A percentile compares a stretch with the other conserved stretches of the same genome.
Evolutionary conservation across 2,888 invertebrate genomes (phyloP).

Genomic region (Catotricha subobsoleta): DNA sequence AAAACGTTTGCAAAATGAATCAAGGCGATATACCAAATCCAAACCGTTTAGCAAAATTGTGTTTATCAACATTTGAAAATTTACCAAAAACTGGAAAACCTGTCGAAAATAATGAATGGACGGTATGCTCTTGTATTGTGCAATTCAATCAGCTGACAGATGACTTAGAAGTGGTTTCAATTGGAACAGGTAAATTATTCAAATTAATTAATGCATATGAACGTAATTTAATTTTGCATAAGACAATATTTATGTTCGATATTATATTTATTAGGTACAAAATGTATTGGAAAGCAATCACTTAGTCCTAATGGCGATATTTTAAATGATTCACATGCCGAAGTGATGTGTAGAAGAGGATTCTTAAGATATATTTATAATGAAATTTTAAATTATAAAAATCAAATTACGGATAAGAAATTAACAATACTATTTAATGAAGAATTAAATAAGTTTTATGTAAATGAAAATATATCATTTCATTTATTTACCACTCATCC

Average conservation of each 20-base stretch:
- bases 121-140: conserved; percentile 58
- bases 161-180: conserved; percentile 31
- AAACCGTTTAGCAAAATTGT: conserved; percentile 17
- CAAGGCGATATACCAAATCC: conserved; percentile 1
- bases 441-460: conserved; percentile 24
- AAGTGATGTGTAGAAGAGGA: conserved; percentile 66
- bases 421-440: conserved; percentile 12
- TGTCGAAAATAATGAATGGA: conserved; percentile 52
- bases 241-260: not conserved
- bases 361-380: conserved; percentile 60
- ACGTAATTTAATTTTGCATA: not conserved
- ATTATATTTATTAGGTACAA: conserved; percentile 61
- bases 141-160: conserved; percentile 28
- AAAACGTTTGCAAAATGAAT: no score
- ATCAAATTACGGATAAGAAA: conserved; percentile 18
- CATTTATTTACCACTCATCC: conserved; percentile 74
- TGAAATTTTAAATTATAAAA: conserved; percentile 35
- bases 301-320: conserved; percentile 46
- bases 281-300: conserved; percentile 62
- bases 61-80: conserved; percentile 38
- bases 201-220: not conserved
- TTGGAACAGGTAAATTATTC: not conserved
- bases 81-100: conserved; percentile 72
- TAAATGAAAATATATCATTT: conserved; percentile 44
- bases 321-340: conserved; percentile 84